phyloP scores from a whole-genome alignment of 2,797 vertebrate species.

The Halcyon chelicuti region DNA sequence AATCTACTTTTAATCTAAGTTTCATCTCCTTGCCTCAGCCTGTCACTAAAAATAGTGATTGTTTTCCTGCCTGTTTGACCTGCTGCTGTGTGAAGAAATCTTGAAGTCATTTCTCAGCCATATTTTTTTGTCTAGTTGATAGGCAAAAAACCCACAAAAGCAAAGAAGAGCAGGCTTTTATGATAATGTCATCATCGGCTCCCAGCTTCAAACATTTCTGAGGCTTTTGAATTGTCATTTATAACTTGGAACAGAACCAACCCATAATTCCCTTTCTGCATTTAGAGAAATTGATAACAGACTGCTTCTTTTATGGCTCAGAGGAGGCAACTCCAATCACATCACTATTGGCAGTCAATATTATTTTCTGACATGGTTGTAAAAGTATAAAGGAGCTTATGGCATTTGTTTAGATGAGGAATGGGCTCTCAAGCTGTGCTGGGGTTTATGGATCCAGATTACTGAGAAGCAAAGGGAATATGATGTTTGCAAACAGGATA shows the following conservation, averaged over 20 bases:
- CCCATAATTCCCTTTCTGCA: slow-evolving; percentile 84
- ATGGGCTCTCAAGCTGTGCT: slow-evolving; percentile 83
- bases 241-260: slow-evolving; percentile 87
- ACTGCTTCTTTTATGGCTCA: slow-evolving; percentile 84
- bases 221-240: slow-evolving; percentile 90
- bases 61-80: slow-evolving; percentile 77
- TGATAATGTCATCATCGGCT: slow-evolving; percentile 85
- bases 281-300: slow-evolving; percentile 92
- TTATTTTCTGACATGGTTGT: slow-evolving; percentile 86
- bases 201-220: slow-evolving; percentile 86
- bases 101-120: slow-evolving; percentile 80
- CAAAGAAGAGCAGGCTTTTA: slow-evolving; percentile 81
- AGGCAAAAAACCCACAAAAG: slow-evolving; percentile 77
- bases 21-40: slow-evolving; percentile 58
- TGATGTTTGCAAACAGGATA: slow-evolving; percentile 87
- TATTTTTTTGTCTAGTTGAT: slow-evolving; percentile 76
- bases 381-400: slow-evolving; percentile 84
- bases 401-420: slow-evolving; percentile 85
- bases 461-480: slow-evolving; percentile 82
- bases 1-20: slow-evolving; percentile 39
- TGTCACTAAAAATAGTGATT: slow-evolving; percentile 81
- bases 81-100: slow-evolving; percentile 80
- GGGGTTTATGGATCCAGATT: slow-evolving; percentile 80
- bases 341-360: slow-evolving; percentile 84
- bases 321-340: slow-evolving; percentile 82